Conservation (phyloP, 1,140 invertebrate species). For the Argopecten irradians region DNA sequence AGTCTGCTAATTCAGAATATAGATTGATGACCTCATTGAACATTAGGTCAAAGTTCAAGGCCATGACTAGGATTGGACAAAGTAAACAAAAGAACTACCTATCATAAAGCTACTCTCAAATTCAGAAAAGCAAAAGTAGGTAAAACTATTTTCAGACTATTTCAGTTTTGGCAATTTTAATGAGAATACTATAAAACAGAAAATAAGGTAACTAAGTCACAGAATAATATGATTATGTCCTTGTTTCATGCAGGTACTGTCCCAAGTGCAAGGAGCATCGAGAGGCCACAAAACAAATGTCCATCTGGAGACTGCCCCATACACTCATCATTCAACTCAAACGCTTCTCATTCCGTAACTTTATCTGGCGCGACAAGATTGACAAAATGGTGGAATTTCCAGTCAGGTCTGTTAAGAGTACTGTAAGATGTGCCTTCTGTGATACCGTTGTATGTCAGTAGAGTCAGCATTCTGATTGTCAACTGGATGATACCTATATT, state of each 20-base stretch:
- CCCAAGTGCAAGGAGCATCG: slow-evolving; percentile 74
- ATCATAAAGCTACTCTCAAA: too few relatives aligned
- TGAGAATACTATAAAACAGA: too few relatives aligned
- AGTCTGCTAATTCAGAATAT: neutral
- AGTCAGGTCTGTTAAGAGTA: slow-evolving; percentile 65
- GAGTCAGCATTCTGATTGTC: too few relatives aligned
- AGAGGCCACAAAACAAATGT: slow-evolving; percentile 76
- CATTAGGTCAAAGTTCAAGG: neutral
- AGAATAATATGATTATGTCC: neutral
- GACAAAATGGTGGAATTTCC: slow-evolving; percentile 80
- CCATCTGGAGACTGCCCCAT: slow-evolving; percentile 75
- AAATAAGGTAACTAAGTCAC: too few relatives aligned
- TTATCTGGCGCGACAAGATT: slow-evolving; percentile 79
- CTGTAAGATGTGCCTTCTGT: neutral
- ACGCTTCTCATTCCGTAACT: slow-evolving; percentile 74
- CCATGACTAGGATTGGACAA: neutral
- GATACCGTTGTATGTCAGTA: neutral
- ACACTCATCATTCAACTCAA: slow-evolving; percentile 76
- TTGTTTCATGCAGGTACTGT: slow-evolving; percentile 71
- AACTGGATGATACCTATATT: too few relatives aligned
- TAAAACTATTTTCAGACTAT: too few relatives aligned
- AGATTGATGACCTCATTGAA: neutral
- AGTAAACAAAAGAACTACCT: too few relatives aligned
- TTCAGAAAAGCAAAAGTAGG: too few relatives aligned
- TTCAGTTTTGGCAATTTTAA: too few relatives aligned